These are phyloP conservation scores for Apus apus DNA, from an alignment of 2,113 vertebrate species.

Conservation along the genomic window DNA sequence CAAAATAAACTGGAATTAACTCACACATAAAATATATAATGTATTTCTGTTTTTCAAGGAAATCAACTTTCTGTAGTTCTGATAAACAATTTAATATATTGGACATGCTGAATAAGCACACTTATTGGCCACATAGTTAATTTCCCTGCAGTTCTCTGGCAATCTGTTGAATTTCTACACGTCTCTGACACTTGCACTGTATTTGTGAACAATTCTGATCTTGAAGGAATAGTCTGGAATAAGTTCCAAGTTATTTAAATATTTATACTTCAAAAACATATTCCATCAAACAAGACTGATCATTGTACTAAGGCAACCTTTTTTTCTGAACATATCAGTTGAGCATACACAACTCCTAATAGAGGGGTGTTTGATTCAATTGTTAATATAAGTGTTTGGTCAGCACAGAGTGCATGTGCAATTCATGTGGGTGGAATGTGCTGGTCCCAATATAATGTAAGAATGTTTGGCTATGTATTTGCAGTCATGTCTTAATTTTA, in stretches of 20 bases:
- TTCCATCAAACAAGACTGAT: not conserved
- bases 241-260: not conserved
- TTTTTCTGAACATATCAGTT: not conserved
- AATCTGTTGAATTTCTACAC: not conserved
- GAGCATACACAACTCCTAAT: not conserved
- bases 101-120: not conserved
- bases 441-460: not conserved
- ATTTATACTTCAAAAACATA: not conserved
- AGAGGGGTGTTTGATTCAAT: not conserved
- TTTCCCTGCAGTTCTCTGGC: not conserved
- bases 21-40: not conserved
- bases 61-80: not conserved
- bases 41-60: not conserved
- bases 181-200: not conserved
- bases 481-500: not conserved
- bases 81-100: not conserved
- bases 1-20: not conserved
- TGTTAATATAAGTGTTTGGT: not conserved
- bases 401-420: not conserved
- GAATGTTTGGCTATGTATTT: not conserved
- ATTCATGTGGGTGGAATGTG: not conserved
- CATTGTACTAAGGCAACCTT: not conserved
- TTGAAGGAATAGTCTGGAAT: not conserved
- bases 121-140: not conserved
- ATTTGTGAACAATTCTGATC: not conserved